phyloP scores from a whole-genome alignment of 2,797 vertebrate species.

The Phoeniculus purpureus region DNA sequence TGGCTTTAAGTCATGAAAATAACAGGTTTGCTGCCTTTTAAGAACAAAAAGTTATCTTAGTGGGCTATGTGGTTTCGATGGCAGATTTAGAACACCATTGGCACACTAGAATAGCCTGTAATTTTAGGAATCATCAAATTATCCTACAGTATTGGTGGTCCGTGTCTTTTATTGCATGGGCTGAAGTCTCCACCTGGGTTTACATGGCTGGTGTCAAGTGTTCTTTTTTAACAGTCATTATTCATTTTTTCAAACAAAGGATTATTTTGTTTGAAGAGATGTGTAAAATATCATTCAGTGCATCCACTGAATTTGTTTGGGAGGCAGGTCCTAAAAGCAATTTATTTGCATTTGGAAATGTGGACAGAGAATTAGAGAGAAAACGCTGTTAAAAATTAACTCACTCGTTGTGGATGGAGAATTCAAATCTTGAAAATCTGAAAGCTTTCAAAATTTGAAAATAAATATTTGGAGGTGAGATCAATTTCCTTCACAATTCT shows the following conservation, averaged over 20 bases:
- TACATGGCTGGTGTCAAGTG: neutral
- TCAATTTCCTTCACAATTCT: neutral
- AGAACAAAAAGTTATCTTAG: neutral
- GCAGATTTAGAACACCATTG: slow-evolving; percentile 48
- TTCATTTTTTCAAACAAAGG: neutral
- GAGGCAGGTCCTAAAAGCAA: neutral
- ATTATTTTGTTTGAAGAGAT: neutral
- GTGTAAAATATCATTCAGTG: neutral
- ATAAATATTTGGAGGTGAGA: neutral
- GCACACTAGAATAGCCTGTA: neutral
- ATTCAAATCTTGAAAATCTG: neutral
- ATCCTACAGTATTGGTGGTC: neutral
- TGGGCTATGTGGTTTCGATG: slow-evolving; percentile 43
- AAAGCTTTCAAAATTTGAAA: neutral
- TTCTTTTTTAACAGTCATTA: neutral
- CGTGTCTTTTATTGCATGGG: neutral
- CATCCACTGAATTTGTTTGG: neutral
- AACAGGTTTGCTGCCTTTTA: slow-evolving; percentile 16
- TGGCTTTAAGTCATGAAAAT: slow-evolving; percentile 52
- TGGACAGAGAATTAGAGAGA: no score
- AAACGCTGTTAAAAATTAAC: no score
- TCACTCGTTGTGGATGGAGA: neutral
- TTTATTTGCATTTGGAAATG: neutral
- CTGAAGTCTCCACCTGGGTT: neutral
- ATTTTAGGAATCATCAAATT: slow-evolving; percentile 36